These are phyloP conservation scores for Drosophila pruinosa DNA, from an alignment of 1,140 invertebrate species.

Conservation along the genomic window DNA sequence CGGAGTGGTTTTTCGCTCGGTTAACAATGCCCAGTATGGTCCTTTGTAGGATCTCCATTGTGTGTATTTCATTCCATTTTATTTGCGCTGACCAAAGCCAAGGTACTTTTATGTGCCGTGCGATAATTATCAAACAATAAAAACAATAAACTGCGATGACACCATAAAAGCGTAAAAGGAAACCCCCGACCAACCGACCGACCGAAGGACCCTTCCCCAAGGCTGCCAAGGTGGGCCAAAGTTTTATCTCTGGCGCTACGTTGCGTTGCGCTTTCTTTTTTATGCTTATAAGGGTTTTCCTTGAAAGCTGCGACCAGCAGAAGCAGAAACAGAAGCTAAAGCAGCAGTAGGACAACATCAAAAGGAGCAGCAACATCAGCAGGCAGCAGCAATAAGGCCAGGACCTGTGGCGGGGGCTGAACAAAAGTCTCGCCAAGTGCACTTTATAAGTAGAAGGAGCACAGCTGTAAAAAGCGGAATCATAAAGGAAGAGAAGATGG, in stretches of 20 bases:
- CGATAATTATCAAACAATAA: slow-evolving; percentile 79
- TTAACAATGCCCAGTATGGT: slow-evolving; percentile 38
- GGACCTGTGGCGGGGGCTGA: slow-evolving; percentile 9
- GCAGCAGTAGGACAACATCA: slow-evolving; percentile 54
- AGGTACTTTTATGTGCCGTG: slow-evolving; percentile 55
- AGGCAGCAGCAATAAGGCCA: neutral
- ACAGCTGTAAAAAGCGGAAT: slow-evolving; percentile 50
- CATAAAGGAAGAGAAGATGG: slow-evolving; percentile 60
- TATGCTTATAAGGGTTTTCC: slow-evolving; percentile 26
- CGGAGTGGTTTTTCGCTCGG: neutral
- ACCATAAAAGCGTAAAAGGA: slow-evolving; percentile 55
- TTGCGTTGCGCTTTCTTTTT: slow-evolving; percentile 38
- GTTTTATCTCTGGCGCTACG: slow-evolving; percentile 58
- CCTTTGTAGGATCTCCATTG: slow-evolving; percentile 42
- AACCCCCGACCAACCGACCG: neutral
- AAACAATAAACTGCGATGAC: slow-evolving; percentile 76
- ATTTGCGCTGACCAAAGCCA: slow-evolving; percentile 50
- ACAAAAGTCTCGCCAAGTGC: slow-evolving; percentile 71
- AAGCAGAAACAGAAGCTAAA: neutral
- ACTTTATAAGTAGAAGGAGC: slow-evolving; percentile 62
- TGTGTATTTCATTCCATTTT: slow-evolving; percentile 45
- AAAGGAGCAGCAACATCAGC: slow-evolving; percentile 43
- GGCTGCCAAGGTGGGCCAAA: slow-evolving; percentile 64
- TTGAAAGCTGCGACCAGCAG: slow-evolving; percentile 66
- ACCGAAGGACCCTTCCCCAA: neutral